phyloP scores from a whole-genome alignment of 2,888 invertebrate genomes.

The Sphecodes monilicornis region DNA sequence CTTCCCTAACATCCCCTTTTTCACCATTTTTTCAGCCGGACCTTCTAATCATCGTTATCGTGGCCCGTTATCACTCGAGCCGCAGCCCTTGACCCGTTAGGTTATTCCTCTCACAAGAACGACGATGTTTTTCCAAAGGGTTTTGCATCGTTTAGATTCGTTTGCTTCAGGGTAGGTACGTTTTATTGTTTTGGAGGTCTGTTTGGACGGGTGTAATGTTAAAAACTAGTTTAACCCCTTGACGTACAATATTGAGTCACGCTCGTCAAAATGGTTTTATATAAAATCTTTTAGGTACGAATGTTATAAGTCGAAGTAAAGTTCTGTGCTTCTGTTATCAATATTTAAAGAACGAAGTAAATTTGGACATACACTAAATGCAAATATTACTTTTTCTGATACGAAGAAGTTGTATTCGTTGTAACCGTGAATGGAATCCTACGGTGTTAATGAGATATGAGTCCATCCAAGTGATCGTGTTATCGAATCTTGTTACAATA shows the following conservation, averaged over 20 bases:
- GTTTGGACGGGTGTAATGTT: not conserved
- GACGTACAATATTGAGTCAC: not conserved
- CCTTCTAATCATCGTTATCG: conserved; percentile 14
- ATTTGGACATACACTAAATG: too few relatives aligned
- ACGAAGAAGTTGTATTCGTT: too few relatives aligned
- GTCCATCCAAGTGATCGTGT: too few relatives aligned
- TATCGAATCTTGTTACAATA: too few relatives aligned
- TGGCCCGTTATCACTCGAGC: not conserved
- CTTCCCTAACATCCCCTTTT: conserved; percentile 33
- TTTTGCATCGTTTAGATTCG: not conserved
- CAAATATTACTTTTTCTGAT: too few relatives aligned
- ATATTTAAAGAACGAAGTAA: too few relatives aligned
- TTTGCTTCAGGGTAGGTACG: not conserved
- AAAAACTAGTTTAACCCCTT: too few relatives aligned
- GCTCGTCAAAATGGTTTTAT: not conserved
- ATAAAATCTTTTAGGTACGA: not conserved
- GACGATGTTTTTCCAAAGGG: not conserved
- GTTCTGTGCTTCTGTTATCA: too few relatives aligned
- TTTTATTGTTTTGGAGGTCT: not conserved
- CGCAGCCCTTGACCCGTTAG: not conserved
- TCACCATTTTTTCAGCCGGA: not conserved
- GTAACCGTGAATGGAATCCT: too few relatives aligned
- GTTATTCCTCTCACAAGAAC: not conserved
- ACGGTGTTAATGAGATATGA: too few relatives aligned
- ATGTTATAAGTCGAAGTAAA: too few relatives aligned